Evolutionary conservation across 2,113 vertebrate species (phyloP).

Genomic region (Toxostoma redivivum): DNA sequence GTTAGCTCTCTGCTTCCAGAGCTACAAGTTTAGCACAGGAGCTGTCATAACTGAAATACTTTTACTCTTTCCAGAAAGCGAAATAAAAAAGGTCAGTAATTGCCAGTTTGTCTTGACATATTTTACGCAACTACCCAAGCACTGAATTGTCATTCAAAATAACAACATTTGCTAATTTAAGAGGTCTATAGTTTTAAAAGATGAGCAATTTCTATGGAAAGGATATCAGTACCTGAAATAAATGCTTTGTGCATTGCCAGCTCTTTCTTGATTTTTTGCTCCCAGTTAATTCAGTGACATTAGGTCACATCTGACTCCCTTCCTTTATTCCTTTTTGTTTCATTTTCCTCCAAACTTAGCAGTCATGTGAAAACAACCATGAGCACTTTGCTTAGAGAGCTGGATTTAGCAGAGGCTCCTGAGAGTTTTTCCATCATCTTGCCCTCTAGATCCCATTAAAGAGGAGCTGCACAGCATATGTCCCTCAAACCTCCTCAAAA

Average conservation of each 20-base stretch:
- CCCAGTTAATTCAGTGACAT: not conserved
- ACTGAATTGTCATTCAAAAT: not conserved
- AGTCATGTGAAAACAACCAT: not conserved
- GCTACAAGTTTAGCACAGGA: not conserved
- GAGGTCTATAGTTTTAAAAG: not conserved
- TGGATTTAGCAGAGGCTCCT: not conserved
- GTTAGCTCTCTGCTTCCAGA: not conserved
- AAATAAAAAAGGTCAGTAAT: not conserved
- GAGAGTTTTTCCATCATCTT: not conserved
- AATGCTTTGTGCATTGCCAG: not conserved
- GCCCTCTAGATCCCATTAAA: conserved; percentile 4
- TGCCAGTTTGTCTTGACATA: not conserved
- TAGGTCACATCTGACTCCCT: not conserved
- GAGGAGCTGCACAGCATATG: not conserved
- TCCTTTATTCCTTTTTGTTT: not conserved
- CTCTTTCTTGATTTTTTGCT: not conserved
- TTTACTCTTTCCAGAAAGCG: not conserved
- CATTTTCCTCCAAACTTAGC: not conserved
- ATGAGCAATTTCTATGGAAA: not conserved
- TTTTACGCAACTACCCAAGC: not conserved
- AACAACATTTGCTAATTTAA: not conserved
- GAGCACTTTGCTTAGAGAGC: not conserved
- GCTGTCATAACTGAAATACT: not conserved
- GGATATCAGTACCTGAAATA: not conserved
- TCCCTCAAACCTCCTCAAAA: not conserved